Percentiles rank a stretch among this genome's conserved stretches.
phyloP scores from a whole-genome alignment of 2,113 vertebrate species.

The Triplophysa tibetana region DNA sequence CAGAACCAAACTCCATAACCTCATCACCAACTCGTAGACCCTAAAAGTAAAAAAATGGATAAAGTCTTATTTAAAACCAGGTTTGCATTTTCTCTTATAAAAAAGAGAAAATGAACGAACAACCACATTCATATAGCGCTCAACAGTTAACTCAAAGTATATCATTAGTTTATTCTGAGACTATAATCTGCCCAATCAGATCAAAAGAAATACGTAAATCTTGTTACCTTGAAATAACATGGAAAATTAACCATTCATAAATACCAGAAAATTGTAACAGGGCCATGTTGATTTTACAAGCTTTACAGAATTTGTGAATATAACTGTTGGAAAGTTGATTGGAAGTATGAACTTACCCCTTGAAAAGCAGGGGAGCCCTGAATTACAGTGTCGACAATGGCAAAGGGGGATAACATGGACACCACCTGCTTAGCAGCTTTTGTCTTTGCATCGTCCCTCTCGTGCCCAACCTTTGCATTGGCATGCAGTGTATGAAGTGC shows the following conservation, averaged over 20 bases:
- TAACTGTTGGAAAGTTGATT: background rate
- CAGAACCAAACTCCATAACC: constrained; percentile 90
- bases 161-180: background rate
- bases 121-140: too few relatives aligned
- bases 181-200: background rate
- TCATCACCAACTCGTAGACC: constrained; percentile 87
- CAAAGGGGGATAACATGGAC: constrained; percentile 76
- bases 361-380: constrained; percentile 84
- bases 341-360: constrained; percentile 73
- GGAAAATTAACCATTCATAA: too few relatives aligned
- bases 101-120: too few relatives aligned
- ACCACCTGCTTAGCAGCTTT: constrained; percentile 70
- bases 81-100: too few relatives aligned
- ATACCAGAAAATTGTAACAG: too few relatives aligned
- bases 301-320: too few relatives aligned
- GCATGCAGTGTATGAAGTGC: constrained; percentile 91
- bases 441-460: constrained; percentile 77
- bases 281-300: too few relatives aligned
- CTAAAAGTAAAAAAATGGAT: constrained; percentile 63
- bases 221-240: too few relatives aligned
- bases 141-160: background rate
- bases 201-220: too few relatives aligned
- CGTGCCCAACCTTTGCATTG: constrained; percentile 82
- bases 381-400: constrained; percentile 82
- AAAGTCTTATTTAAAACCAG: background rate